Conservation (phyloP, 2,113 vertebrate species). For the Hemichromis elongatus region DNA sequence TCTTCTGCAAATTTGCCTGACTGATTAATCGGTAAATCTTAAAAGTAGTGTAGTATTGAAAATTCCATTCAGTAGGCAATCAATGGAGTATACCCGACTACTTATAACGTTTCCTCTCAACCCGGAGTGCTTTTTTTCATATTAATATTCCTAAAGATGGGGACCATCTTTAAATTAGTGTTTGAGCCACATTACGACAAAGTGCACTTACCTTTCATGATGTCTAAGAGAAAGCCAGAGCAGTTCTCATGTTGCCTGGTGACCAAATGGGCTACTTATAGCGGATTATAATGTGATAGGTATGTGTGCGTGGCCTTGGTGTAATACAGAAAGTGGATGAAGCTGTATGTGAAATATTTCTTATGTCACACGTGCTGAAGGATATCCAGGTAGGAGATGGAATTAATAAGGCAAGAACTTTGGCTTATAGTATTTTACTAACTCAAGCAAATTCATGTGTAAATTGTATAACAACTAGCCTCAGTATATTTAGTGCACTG, state of each 20-base stretch:
- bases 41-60: slow-evolving; percentile 6
- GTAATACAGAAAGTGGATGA: background rate
- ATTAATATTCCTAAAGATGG: slow-evolving; percentile 41
- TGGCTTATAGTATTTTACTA: slow-evolving; percentile 8
- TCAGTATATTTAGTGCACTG: slow-evolving; percentile 77
- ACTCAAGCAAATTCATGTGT: slow-evolving; percentile 57
- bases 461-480: slow-evolving; percentile 80
- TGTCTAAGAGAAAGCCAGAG: slow-evolving; percentile 20
- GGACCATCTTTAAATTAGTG: slow-evolving; percentile 52
- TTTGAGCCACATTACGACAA: slow-evolving; percentile 43
- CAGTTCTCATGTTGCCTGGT: slow-evolving; percentile 33
- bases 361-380: background rate
- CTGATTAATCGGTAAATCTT: slow-evolving; percentile 12
- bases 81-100: background rate
- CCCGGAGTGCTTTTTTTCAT: slow-evolving; percentile 10
- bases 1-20: background rate
- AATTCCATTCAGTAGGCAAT: slow-evolving; percentile 8
- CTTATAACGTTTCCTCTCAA: slow-evolving; percentile 22
- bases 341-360: background rate
- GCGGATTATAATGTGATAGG: background rate
- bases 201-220: slow-evolving; percentile 46
- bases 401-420: background rate
- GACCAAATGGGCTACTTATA: background rate
- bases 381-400: background rate
- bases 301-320: background rate